These are phyloP conservation scores for Platalea minor DNA, from an alignment of 2,797 vertebrate species.

Conservation along the genomic window DNA sequence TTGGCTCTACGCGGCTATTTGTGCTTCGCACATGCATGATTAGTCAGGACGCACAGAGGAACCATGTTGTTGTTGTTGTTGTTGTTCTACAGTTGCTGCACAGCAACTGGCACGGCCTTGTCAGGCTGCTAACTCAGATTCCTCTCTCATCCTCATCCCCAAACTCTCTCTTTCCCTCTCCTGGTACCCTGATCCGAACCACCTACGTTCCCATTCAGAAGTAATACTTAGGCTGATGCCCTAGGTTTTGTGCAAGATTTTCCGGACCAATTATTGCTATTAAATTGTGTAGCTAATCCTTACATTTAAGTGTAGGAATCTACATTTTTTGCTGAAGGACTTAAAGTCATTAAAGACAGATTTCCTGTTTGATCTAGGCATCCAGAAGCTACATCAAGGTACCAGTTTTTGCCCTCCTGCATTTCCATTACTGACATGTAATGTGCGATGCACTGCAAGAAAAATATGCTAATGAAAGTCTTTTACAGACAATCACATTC, in stretches of 20 bases:
- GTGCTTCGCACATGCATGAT: accelerated
- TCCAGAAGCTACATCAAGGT: not conserved
- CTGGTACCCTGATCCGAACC: not conserved
- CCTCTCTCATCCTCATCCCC: not conserved
- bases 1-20: not conserved
- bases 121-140: not conserved
- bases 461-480: not conserved
- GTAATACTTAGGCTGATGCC: accelerated
- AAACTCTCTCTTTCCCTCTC: not conserved
- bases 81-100: no score
- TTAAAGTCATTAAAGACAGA: not conserved
- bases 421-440: not conserved
- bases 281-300: not conserved
- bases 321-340: not conserved
- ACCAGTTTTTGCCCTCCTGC: not conserved
- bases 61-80: accelerated
- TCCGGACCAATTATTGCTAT: not conserved
- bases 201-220: not conserved
- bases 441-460: not conserved
- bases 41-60: not conserved
- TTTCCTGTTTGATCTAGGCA: not conserved
- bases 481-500: not conserved
- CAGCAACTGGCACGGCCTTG: not conserved
- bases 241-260: not conserved
- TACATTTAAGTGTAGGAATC: not conserved